These are phyloP conservation scores for Microctonus aethiopoides DNA, from an alignment of 2,888 invertebrate species.

Conservation along the genomic window DNA sequence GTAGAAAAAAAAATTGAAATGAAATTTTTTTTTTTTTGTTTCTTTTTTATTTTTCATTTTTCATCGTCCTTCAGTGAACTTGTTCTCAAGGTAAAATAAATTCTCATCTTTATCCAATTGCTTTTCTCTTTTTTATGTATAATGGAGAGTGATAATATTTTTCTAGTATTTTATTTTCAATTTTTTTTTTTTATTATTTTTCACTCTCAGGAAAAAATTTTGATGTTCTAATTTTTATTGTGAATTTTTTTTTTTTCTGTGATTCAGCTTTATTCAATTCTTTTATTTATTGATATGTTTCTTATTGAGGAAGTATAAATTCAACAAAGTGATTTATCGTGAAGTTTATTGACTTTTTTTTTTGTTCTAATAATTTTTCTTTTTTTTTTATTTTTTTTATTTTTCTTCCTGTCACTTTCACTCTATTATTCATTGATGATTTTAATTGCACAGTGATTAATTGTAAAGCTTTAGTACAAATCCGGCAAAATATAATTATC, in stretches of 20 bases:
- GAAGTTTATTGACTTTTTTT: no score
- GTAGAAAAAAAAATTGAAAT: background rate
- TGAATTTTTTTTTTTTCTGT: background rate
- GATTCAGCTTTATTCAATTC: no score
- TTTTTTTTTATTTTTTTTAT: no score
- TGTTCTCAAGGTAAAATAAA: conserved; percentile 28
- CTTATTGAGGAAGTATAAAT: no score
- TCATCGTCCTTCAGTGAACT: conserved; percentile 20
- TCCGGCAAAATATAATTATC: no score
- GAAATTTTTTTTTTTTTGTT: background rate
- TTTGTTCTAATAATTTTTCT: no score
- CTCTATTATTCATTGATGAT: no score
- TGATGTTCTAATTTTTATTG: background rate
- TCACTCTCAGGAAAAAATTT: background rate
- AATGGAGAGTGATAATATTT: background rate
- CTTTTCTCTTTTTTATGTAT: background rate
- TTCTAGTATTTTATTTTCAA: background rate
- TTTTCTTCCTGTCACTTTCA: no score
- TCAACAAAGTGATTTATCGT: no score
- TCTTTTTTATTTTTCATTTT: background rate
- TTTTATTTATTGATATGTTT: no score
- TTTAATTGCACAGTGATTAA: no score
- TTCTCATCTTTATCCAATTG: conserved; percentile 23
- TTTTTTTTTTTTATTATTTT: conserved; percentile 3
- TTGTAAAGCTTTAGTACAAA: no score